Conservation (phyloP, 2,797 vertebrate species). For the Jordanella pulchra region DNA sequence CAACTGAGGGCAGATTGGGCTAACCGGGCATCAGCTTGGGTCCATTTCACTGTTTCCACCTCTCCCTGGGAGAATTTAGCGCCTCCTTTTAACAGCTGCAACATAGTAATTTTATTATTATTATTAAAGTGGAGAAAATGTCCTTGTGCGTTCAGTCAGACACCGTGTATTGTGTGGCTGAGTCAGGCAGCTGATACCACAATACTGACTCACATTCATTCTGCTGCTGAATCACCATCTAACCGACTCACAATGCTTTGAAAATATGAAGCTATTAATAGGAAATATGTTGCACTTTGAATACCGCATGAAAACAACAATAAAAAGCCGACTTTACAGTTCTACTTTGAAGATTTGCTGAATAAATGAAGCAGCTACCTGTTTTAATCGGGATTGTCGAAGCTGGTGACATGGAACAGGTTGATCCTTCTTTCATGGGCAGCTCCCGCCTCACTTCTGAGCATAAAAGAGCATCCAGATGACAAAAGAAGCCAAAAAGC, state of each 20-base stretch:
- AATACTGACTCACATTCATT: conserved; percentile 53
- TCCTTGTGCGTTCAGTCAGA: conserved; percentile 9
- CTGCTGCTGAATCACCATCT: conserved; percentile 63
- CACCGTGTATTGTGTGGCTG: conserved; percentile 27
- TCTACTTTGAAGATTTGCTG: neutral
- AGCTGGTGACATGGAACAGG: conserved; percentile 45
- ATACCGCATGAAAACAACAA: neutral
- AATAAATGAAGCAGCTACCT: conserved; percentile 16
- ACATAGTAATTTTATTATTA: conserved; percentile 19
- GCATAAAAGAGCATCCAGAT: conserved; percentile 8
- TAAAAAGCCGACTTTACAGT: neutral
- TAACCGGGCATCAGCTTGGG: conserved; percentile 57
- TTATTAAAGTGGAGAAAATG: conserved; percentile 7
- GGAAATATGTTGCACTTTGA: neutral
- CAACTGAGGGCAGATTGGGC: conserved; percentile 40
- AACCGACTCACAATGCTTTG: conserved; percentile 36
- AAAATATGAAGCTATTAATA: conserved; percentile 38
- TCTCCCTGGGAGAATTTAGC: conserved; percentile 20
- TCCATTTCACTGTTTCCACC: conserved; percentile 56
- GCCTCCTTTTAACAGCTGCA: conserved; percentile 26
- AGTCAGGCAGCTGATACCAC: conserved; percentile 27
- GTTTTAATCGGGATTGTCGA: conserved; percentile 36
- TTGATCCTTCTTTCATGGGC: conserved; percentile 39
- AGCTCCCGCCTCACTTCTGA: conserved; percentile 77
- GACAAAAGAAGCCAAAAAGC: neutral